phyloP scores from a whole-genome alignment of 2,888 invertebrate species.

The Onchidella celtica region DNA sequence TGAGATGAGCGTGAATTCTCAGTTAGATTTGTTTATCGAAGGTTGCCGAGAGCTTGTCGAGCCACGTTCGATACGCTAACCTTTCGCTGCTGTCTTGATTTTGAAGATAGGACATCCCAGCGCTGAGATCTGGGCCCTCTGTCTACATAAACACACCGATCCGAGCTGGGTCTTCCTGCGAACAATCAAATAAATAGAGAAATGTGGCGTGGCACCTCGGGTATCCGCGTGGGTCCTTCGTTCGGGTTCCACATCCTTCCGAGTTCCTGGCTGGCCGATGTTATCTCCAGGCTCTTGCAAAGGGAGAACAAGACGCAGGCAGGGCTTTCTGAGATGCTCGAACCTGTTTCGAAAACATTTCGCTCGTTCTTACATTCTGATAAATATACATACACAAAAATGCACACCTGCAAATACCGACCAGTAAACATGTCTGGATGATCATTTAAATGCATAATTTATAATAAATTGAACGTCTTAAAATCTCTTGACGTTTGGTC shows the following conservation, averaged over 20 bases:
- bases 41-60: neutral
- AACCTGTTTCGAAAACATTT: neutral
- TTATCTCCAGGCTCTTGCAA: no score
- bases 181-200: constrained; percentile 29
- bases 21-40: constrained; percentile 13
- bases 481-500: no score
- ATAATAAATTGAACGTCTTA: no score
- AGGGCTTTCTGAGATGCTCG: neutral
- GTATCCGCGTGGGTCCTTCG: neutral
- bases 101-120: constrained; percentile 2
- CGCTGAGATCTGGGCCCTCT: neutral
- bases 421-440: no score
- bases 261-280: neutral
- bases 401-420: no score
- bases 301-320: neutral
- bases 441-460: no score
- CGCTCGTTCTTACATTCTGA: no score
- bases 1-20: neutral
- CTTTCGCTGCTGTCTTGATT: constrained; percentile 10
- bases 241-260: neutral
- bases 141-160: neutral
- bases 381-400: no score
- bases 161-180: neutral
- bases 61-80: constrained; percentile 10
- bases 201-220: neutral